Conservation (phyloP, 2,113 vertebrate genomes). For the Abramis brama region DNA sequence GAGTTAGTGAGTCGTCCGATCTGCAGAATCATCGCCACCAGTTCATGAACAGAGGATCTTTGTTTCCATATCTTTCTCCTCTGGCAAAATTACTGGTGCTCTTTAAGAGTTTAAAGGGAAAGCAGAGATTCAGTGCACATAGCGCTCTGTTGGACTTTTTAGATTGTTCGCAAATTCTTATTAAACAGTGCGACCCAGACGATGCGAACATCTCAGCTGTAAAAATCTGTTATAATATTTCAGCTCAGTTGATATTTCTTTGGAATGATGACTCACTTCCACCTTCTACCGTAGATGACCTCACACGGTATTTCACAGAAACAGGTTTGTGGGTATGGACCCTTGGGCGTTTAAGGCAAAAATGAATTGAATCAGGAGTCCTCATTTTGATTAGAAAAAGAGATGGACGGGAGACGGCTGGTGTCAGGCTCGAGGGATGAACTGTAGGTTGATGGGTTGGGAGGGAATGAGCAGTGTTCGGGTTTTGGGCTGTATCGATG, state of each 20-base stretch:
- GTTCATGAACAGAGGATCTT: background rate
- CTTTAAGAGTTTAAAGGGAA: too few species aligned
- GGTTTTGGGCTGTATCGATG: conserved; percentile 68
- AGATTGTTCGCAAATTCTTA: background rate
- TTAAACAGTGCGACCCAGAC: background rate
- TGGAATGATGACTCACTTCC: background rate
- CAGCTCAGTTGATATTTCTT: background rate
- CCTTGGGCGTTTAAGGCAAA: background rate
- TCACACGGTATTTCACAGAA: background rate
- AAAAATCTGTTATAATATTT: background rate
- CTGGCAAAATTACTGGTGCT: too few species aligned
- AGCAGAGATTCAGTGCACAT: background rate
- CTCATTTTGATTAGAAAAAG: background rate
- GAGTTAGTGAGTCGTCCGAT: too few species aligned
- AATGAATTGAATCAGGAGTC: background rate
- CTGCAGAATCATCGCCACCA: background rate
- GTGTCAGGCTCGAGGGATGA: conserved; percentile 63
- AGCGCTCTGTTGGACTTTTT: background rate
- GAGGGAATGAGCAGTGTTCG: conserved; percentile 73
- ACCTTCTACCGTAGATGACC: background rate
- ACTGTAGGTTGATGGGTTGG: conserved; percentile 72
- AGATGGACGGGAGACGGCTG: background rate
- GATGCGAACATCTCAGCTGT: background rate
- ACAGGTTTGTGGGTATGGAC: background rate
- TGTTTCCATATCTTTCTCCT: background rate